Base-by-base conservation (phyloP, 2,888 invertebrate species). In the Ischnura elegans region DNA sequence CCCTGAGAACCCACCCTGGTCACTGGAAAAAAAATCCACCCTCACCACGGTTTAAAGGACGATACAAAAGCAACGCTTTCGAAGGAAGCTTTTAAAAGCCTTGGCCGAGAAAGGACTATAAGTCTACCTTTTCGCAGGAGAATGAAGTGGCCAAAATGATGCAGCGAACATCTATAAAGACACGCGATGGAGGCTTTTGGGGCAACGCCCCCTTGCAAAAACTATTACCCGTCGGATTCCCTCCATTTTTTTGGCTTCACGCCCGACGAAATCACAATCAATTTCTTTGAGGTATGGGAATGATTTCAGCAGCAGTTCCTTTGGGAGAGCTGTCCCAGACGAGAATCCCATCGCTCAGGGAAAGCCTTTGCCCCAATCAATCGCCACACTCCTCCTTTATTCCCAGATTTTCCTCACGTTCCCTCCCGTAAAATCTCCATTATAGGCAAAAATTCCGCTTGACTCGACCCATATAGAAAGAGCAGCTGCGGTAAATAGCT, bases 121-220 rank as follows among this genome's bases (percentile, higher is more conserved):
- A 25, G 13, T 76, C 76, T 76, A 29, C 36, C 76, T 76, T 36
- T 76, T 76, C 36, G 76, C 76, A 13, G 36, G 36, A 36, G 76
- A 76, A 76, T 76, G 76, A 76, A 76, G 76, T 76, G 76, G 36
- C 76, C 36, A 76, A 76, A 76, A 76, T 76, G 76, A 76, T 76
- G 76, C 36, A 76, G 76, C 76, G 3, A 29, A 36, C 76, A 10
- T 61, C 1, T 36, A 61, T 25, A 61, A 19, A 76, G 25, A 76
- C 36, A 76, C 76, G 36, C 36, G 36, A 8, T 76, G 36, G 36
- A 21, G 29, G 76, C 5, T 76, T 76, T 76, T 36, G 29, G 8
- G 16, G 29, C 36, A n/a, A n/a, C 36, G 36, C 10, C 76, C 76
- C 76, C 10, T 13, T 10, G 76, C 76, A 36, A 76, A 51, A 76